phyloP scores from a whole-genome alignment of 2,113 vertebrate genomes.

The Cottus gobio region DNA sequence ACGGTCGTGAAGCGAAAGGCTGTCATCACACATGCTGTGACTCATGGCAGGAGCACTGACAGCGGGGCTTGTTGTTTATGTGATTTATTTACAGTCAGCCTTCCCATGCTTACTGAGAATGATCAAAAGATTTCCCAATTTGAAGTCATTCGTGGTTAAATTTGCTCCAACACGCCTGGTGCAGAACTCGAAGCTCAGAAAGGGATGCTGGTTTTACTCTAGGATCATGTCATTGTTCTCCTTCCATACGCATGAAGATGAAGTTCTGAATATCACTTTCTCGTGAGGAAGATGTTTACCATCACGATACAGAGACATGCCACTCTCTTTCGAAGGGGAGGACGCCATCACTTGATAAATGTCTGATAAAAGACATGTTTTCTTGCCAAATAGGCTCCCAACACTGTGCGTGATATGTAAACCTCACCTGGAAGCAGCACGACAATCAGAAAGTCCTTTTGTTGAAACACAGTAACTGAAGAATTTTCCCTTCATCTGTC shows the following conservation, averaged over 20 bases:
- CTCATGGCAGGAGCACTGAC: neutral
- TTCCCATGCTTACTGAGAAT: neutral
- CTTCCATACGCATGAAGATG: neutral
- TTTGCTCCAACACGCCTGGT: neutral
- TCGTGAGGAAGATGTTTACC: neutral
- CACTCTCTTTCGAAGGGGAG: neutral
- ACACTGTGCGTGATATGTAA: slow-evolving; percentile 2
- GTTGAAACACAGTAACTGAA: slow-evolving; percentile 1
- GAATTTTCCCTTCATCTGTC: slow-evolving; percentile 28
- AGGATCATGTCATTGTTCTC: neutral
- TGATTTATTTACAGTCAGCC: neutral
- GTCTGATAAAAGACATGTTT: neutral
- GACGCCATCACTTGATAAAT: neutral
- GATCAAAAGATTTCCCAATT: neutral
- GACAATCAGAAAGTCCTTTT: slow-evolving; percentile 6
- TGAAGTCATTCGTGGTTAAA: neutral
- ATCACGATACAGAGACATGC: neutral
- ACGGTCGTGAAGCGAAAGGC: neutral
- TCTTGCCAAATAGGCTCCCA: neutral
- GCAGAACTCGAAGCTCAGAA: slow-evolving; percentile 20
- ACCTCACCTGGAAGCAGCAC: neutral
- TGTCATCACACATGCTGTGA: neutral
- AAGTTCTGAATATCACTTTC: neutral
- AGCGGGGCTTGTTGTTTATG: slow-evolving; percentile 2
- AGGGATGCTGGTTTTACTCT: neutral